A percentile compares a stretch with the other conserved stretches of the same genome.
Evolutionary conservation across 2,113 vertebrate genomes (phyloP).

Genomic region (Mormoops blainvillei): DNA sequence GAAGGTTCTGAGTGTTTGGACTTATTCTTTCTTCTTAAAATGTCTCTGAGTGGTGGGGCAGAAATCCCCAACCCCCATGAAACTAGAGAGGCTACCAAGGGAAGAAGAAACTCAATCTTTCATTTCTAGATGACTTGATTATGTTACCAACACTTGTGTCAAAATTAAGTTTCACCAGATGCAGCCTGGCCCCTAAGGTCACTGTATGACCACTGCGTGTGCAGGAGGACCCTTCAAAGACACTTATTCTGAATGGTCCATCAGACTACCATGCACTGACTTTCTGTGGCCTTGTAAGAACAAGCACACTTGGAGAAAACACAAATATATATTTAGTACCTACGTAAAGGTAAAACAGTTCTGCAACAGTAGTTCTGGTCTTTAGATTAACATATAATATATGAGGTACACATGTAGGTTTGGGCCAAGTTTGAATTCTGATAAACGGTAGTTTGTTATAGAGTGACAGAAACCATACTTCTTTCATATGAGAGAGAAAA

Average conservation of each 20-base stretch:
- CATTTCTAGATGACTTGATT: not conserved
- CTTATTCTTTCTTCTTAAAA: constrained; percentile 17
- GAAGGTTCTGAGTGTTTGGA: not conserved
- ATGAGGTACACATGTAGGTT: not conserved
- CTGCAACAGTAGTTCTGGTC: not conserved
- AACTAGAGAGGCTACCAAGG: not conserved
- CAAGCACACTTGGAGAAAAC: not conserved
- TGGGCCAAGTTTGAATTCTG: not conserved
- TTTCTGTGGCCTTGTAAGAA: not conserved
- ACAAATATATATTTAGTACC: not conserved
- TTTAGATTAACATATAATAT: not conserved
- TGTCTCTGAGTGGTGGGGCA: not conserved
- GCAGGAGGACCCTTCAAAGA: not conserved
- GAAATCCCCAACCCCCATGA: not conserved
- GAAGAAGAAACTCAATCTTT: not conserved
- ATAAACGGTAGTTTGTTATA: not conserved
- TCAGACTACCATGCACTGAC: not conserved
- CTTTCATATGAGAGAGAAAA: not conserved
- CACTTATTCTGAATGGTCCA: not conserved
- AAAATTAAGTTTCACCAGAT: constrained; percentile 41
- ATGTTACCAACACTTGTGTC: not conserved
- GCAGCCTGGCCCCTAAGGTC: not conserved
- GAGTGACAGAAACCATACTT: not conserved
- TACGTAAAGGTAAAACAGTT: not conserved
- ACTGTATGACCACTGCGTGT: not conserved